Percentiles rank a stretch among this genome's conserved stretches.
These are phyloP conservation scores for Riparia riparia DNA, from an alignment of 2,113 vertebrate genomes.

Conservation along the genomic window DNA sequence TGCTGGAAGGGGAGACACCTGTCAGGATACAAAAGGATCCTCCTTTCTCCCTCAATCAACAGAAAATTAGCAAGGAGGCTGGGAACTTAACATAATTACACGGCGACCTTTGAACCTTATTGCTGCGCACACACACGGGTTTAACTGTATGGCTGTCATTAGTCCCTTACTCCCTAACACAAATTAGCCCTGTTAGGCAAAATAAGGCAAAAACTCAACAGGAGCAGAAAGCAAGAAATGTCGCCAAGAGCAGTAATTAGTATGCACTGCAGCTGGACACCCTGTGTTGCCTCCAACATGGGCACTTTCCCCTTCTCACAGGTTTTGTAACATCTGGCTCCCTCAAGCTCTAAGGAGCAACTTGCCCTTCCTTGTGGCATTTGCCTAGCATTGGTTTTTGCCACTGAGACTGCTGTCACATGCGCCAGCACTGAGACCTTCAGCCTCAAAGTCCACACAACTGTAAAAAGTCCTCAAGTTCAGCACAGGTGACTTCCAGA, in stretches of 20 bases:
- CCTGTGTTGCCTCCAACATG: not conserved
- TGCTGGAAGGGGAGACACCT: not conserved
- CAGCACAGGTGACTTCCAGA: not conserved
- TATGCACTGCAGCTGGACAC: not conserved
- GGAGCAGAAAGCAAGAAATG: not conserved
- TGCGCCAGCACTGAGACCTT: not conserved
- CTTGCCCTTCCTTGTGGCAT: not conserved
- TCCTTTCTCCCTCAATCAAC: not conserved
- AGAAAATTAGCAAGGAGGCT: not conserved
- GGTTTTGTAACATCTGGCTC: not conserved
- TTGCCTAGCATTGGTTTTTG: not conserved
- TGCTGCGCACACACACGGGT: not conserved
- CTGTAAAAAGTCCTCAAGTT: not conserved
- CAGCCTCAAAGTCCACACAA: not conserved
- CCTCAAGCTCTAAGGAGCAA: not conserved
- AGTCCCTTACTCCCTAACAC: not conserved
- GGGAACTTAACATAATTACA: not conserved
- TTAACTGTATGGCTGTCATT: not conserved
- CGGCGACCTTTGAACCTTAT: not conserved
- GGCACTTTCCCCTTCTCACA: not conserved
- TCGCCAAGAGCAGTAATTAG: not conserved
- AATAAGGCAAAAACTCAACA: not conserved
- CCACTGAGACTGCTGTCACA: accelerated
- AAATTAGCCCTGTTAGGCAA: not conserved
- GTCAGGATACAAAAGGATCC: not conserved